A percentile compares a stretch with the other conserved stretches of the same genome.
Conservation (phyloP, 2,797 vertebrate genomes). For the Chrosomus eos region DNA sequence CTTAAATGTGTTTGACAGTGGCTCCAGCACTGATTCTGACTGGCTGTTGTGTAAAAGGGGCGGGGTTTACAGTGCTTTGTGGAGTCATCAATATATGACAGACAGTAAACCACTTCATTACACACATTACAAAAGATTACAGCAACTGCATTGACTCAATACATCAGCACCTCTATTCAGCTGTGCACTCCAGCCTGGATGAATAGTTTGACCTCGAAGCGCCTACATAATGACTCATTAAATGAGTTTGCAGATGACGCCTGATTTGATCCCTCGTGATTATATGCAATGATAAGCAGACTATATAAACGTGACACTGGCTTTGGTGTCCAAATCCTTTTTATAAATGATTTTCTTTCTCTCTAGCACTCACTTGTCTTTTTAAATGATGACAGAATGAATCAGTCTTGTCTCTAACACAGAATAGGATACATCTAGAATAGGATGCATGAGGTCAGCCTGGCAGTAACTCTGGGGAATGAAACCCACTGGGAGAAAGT, state of each 20-base stretch:
- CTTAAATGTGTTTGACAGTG: neutral
- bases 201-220: constrained; percentile 3
- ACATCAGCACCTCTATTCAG: neutral
- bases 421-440: neutral
- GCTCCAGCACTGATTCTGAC: neutral
- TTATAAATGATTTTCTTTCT: neutral
- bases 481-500: constrained; percentile 26
- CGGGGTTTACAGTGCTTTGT: neutral
- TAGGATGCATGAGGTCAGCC: neutral
- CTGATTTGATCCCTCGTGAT: neutral
- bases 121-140: constrained; percentile 1
- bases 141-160: neutral
- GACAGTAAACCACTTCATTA: constrained; percentile 21
- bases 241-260: constrained; percentile 3
- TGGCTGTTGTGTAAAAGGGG: constrained; percentile 4
- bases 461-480: neutral
- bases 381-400: neutral
- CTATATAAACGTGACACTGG: neutral
- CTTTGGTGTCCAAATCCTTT: neutral
- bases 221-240: neutral
- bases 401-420: neutral
- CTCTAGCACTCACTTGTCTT: neutral
- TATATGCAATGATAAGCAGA: neutral
- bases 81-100: neutral
- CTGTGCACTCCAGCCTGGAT: neutral